Evolutionary conservation across 2,797 vertebrate genomes (phyloP).

Genomic region (Podargus strigoides): DNA sequence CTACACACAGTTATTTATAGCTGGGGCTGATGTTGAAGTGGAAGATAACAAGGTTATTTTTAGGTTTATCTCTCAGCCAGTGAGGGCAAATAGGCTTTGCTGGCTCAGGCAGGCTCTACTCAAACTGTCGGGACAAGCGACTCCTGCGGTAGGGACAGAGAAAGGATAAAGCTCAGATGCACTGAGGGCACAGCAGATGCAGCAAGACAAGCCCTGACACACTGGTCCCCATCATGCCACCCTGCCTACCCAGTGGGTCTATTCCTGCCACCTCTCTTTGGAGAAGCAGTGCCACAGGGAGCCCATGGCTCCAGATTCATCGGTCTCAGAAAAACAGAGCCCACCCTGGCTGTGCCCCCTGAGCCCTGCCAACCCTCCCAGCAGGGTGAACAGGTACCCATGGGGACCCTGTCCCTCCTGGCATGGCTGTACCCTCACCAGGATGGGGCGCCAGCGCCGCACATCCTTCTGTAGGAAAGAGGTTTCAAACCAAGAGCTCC

Average conservation of each 20-base stretch:
- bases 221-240: accelerated
- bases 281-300: not conserved
- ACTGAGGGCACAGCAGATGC: not conserved
- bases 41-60: constrained; percentile 40
- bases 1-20: not conserved
- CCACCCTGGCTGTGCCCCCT: not conserved
- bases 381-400: not conserved
- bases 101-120: not conserved
- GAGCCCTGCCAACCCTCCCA: not conserved
- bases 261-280: not conserved
- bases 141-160: accelerated
- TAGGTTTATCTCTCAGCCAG: not conserved
- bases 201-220: accelerated
- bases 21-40: not conserved
- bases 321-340: not conserved
- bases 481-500: not conserved
- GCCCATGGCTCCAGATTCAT: not conserved
- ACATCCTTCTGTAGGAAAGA: not conserved
- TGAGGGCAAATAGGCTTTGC: not conserved
- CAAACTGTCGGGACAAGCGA: not conserved
- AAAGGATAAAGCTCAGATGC: not conserved
- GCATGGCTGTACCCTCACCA: accelerated
- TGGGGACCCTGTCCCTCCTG: not conserved
- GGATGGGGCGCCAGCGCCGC: accelerated
- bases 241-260: not conserved